phyloP scores from a whole-genome alignment of 2,797 vertebrate genomes.

The Acipenser transmontanus region DNA sequence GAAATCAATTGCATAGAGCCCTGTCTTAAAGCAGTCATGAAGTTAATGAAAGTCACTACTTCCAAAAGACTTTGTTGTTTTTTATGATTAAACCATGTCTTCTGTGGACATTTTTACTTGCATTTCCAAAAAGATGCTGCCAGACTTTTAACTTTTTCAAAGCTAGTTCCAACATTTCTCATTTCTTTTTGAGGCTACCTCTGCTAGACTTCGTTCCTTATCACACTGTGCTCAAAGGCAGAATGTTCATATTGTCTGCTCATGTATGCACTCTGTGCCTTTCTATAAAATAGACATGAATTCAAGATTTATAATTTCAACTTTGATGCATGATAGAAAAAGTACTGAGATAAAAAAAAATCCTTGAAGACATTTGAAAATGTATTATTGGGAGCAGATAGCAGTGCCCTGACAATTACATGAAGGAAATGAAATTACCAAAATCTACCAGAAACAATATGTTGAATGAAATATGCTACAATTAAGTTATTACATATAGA shows the following conservation, averaged over 20 bases:
- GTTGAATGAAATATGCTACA: not conserved
- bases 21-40: too few species aligned
- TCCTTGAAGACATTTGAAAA: slow-evolving; percentile 34
- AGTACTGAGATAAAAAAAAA: slow-evolving; percentile 35
- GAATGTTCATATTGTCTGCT: slow-evolving; percentile 15
- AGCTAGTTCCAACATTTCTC: too few species aligned
- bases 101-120: too few species aligned
- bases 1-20: too few species aligned
- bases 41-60: too few species aligned
- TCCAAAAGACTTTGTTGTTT: too few species aligned
- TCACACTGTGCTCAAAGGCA: slow-evolving; percentile 15
- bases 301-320: slow-evolving; percentile 31
- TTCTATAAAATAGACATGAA: slow-evolving; percentile 31
- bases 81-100: too few species aligned
- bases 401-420: slow-evolving; percentile 27
- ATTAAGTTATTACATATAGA: too few species aligned
- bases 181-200: slow-evolving; percentile 15
- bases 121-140: too few species aligned
- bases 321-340: slow-evolving; percentile 33
- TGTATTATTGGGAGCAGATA: slow-evolving; percentile 34
- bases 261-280: slow-evolving; percentile 17
- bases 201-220: not conserved
- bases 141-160: too few species aligned
- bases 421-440: slow-evolving; percentile 42
- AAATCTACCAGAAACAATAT: slow-evolving; percentile 26